Evolutionary conservation across 2,113 vertebrate genomes (phyloP).

Genomic region (Zosterops japonicus): DNA sequence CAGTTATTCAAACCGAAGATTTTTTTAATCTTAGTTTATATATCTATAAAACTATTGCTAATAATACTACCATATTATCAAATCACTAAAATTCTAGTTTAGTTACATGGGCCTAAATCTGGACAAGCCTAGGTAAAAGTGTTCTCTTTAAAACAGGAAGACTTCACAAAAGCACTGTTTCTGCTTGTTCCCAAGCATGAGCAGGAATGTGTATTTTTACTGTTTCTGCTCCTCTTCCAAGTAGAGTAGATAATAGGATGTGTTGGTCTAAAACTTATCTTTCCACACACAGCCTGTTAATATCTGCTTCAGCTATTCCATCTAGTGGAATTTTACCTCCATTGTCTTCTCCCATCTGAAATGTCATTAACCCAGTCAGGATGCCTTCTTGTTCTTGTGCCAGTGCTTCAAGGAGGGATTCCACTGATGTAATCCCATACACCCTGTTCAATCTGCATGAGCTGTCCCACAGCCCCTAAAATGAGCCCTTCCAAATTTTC

Average conservation of each 20-base stretch:
- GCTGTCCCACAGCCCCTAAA: background rate
- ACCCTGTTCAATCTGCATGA: background rate
- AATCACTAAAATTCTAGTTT: background rate
- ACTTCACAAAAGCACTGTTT: background rate
- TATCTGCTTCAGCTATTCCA: constrained; percentile 22
- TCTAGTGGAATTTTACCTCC: constrained; percentile 24
- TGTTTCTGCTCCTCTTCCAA: background rate
- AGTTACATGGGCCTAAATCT: background rate
- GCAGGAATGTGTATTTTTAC: background rate
- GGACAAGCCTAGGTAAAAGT: background rate
- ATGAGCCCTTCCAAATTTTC: background rate
- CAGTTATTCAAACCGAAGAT: background rate
- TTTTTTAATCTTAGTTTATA: background rate
- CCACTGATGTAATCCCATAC: background rate
- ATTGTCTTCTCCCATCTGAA: background rate
- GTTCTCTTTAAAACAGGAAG: background rate
- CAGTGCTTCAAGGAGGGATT: background rate
- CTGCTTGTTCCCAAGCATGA: background rate
- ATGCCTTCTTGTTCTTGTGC: background rate
- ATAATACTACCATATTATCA: background rate
- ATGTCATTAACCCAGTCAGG: background rate
- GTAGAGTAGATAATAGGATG: background rate
- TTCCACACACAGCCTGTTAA: background rate
- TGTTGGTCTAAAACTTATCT: background rate
- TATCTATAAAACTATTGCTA: background rate